Conservation (phyloP, 1,140 invertebrate species). For the Orchestia grillus region DNA sequence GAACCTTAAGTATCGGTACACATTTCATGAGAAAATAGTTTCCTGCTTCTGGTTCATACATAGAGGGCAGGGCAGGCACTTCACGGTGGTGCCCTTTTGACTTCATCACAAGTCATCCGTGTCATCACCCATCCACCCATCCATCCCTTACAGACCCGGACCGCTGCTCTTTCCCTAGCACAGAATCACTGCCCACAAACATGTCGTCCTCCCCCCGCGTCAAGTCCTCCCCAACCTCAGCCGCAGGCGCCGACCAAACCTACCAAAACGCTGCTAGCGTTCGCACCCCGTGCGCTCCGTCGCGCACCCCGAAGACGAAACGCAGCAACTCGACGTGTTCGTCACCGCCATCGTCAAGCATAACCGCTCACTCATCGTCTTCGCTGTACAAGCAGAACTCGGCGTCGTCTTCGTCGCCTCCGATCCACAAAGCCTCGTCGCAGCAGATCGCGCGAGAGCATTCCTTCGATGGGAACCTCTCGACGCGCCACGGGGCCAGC, state of each 20-base stretch:
- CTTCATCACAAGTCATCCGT: slow-evolving; percentile 59
- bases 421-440: slow-evolving; percentile 68
- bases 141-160: slow-evolving; percentile 70
- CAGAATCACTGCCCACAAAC: slow-evolving; percentile 71
- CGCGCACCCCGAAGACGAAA: neutral
- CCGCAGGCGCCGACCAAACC: slow-evolving; percentile 61
- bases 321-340: slow-evolving; percentile 38
- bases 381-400: slow-evolving; percentile 57
- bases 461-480: slow-evolving; percentile 61
- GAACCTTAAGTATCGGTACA: neutral
- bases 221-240: slow-evolving; percentile 62
- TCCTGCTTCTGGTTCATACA: neutral
- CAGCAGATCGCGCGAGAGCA: slow-evolving; percentile 65
- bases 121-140: neutral
- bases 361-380: slow-evolving; percentile 10
- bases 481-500: slow-evolving; percentile 4
- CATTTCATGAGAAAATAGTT: neutral
- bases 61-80: too few relatives aligned
- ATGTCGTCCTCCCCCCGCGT: slow-evolving; percentile 67
- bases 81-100: neutral
- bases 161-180: slow-evolving; percentile 71
- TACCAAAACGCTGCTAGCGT: slow-evolving; percentile 57
- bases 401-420: slow-evolving; percentile 68
- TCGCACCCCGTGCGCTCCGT: neutral
- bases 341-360: neutral